Conservation (phyloP, 2,888 invertebrate species). For the Netelia melanura region DNA sequence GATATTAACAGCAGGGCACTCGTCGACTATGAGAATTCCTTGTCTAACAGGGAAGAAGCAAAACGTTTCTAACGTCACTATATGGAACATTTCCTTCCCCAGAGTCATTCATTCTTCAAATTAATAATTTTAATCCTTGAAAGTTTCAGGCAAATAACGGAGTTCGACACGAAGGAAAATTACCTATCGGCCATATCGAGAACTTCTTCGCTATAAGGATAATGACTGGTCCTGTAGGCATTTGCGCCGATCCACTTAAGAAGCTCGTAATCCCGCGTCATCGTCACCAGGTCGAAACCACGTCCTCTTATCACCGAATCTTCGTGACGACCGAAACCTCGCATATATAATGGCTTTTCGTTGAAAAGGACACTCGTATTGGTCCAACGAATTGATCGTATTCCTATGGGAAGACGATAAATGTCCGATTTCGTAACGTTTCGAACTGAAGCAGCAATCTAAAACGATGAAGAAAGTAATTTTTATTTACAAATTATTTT, state of each 20-base stretch:
- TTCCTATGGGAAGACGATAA: slow-evolving; percentile 94
- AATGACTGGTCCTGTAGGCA: slow-evolving; percentile 97
- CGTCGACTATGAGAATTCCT: slow-evolving; percentile 98
- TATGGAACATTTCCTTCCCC: not conserved
- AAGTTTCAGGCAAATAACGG: slow-evolving; percentile 10
- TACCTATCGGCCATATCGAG: slow-evolving; percentile 94
- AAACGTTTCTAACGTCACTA: not conserved
- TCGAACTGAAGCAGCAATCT: slow-evolving; percentile 79
- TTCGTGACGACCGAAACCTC: slow-evolving; percentile 98
- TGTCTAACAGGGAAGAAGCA: slow-evolving; percentile 85
- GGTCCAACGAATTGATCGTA: slow-evolving; percentile 93
- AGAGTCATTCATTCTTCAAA: not conserved
- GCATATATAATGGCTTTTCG: slow-evolving; percentile 94
- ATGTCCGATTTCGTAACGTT: slow-evolving; percentile 88
- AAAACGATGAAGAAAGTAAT: slow-evolving; percentile 46
- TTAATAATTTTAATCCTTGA: too few species aligned
- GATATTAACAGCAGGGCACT: slow-evolving; percentile 97
- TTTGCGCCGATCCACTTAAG: slow-evolving; percentile 98
- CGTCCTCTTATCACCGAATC: slow-evolving; percentile 98
- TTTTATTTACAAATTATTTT: not conserved
- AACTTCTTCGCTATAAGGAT: slow-evolving; percentile 98
- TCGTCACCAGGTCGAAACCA: slow-evolving; percentile 94
- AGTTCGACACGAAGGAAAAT: not conserved
- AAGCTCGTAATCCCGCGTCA: slow-evolving; percentile 96
- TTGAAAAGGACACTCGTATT: slow-evolving; percentile 92